phyloP scores from a whole-genome alignment of 2,113 vertebrate species.

The Montifringilla adamsi region DNA sequence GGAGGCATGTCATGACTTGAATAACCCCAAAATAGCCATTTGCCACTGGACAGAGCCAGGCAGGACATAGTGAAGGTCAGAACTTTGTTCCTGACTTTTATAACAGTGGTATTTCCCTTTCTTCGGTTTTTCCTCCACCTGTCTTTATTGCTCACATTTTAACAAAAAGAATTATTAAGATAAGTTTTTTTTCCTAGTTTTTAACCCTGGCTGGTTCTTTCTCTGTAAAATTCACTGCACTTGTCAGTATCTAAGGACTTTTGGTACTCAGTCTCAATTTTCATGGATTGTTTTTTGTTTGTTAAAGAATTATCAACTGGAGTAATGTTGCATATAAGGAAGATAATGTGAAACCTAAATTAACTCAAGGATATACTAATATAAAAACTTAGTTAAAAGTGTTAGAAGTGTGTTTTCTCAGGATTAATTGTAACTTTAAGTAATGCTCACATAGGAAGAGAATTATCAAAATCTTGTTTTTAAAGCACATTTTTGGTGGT shows the following conservation, averaged over 20 bases:
- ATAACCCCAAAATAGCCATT: not conserved
- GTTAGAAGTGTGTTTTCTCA: not conserved
- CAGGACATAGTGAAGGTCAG: not conserved
- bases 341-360: not conserved
- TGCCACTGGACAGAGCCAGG: not conserved
- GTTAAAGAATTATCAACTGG: rapidly evolving
- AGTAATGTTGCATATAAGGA: rapidly evolving
- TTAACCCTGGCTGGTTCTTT: not conserved
- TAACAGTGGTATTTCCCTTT: not conserved
- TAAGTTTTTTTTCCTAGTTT: not conserved
- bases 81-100: not conserved
- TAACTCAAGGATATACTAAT: not conserved
- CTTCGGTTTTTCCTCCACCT: not conserved
- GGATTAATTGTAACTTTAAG: not conserved
- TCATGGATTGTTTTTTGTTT: not conserved
- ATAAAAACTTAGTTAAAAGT: not conserved
- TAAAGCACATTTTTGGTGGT: not conserved
- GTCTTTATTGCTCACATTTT: not conserved
- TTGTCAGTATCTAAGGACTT: not conserved
- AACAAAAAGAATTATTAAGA: not conserved
- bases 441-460: not conserved
- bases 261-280: not conserved
- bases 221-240: not conserved
- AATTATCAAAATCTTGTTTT: not conserved
- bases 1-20: not conserved